phyloP scores from a whole-genome alignment of 2,113 vertebrate species.

The Eretmochelys imbricata region DNA sequence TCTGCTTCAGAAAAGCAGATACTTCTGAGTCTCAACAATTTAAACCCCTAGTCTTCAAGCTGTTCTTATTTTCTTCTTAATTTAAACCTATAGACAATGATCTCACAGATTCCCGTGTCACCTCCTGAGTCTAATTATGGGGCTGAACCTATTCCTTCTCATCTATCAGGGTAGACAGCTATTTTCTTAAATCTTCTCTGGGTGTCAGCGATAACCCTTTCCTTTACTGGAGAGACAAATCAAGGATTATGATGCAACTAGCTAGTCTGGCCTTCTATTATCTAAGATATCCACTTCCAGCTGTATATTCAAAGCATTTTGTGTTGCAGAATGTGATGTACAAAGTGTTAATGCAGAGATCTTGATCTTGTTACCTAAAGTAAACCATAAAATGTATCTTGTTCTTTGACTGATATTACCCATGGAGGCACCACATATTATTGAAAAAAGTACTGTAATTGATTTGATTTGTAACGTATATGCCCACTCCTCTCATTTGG shows the following conservation, averaged over 20 bases:
- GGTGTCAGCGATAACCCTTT: not conserved
- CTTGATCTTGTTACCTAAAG: not conserved
- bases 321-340: not conserved
- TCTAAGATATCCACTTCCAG: not conserved
- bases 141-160: slow-evolving; percentile 10
- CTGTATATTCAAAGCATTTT: not conserved
- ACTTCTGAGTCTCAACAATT: not conserved
- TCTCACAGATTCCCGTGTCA: not conserved
- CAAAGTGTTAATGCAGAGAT: not conserved
- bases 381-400: not conserved
- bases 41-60: not conserved
- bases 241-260: not conserved
- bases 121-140: slow-evolving; percentile 1
- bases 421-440: not conserved
- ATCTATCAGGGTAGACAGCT: not conserved
- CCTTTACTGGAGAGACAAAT: not conserved
- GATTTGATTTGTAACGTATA: not conserved
- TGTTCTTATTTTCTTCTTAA: not conserved
- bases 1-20: not conserved
- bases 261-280: not conserved
- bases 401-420: not conserved
- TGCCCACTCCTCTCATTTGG: not conserved
- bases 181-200: slow-evolving; percentile 9
- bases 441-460: not conserved
- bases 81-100: not conserved